These are phyloP conservation scores for Barnardius zonarius DNA, from an alignment of 2,113 vertebrate species.

Conservation along the genomic window DNA sequence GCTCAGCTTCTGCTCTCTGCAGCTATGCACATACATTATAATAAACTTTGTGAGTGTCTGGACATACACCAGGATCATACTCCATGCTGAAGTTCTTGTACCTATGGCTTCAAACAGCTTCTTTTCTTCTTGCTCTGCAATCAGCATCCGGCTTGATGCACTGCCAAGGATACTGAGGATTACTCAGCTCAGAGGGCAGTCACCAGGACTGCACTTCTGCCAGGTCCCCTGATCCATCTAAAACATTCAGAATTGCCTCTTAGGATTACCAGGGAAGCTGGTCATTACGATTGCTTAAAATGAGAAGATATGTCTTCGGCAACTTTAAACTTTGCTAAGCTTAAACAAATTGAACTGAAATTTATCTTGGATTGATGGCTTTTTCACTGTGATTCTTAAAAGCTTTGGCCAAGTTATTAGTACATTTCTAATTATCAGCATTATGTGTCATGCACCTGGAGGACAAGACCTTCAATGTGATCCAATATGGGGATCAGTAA, in stretches of 20 bases:
- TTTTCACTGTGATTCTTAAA: neutral
- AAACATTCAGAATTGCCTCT: neutral
- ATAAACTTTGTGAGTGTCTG: neutral
- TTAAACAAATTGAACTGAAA: neutral
- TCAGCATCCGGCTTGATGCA: neutral
- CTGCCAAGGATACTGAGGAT: neutral
- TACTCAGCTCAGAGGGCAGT: neutral
- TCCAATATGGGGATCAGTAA: neutral
- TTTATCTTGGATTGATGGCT: neutral
- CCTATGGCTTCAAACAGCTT: neutral
- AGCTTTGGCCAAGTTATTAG: neutral
- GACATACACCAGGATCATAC: neutral
- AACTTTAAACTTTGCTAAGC: neutral
- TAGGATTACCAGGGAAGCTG: neutral
- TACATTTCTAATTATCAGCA: neutral
- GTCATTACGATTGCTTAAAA: neutral
- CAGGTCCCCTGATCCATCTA: neutral
- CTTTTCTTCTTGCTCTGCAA: neutral
- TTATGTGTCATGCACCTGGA: neutral
- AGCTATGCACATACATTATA: accelerated
- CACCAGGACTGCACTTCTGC: neutral
- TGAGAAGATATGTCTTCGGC: neutral
- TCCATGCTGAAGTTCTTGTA: neutral
- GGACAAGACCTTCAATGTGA: neutral
- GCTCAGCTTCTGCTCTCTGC: neutral